Base-by-base conservation (phyloP, 2,888 invertebrate species). In the Agonopterix alstromeriana region DNA sequence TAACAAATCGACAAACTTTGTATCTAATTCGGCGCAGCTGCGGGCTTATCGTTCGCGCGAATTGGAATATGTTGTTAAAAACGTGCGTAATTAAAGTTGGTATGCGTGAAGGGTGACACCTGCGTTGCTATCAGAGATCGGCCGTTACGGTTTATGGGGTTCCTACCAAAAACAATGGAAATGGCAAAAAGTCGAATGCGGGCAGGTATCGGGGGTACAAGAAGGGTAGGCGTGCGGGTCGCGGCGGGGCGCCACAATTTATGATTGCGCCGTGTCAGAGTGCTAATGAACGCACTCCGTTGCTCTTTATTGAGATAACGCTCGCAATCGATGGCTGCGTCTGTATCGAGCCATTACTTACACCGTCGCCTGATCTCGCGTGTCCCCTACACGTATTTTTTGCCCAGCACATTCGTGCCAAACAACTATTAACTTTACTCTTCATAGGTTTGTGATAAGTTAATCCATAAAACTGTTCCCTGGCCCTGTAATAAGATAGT, bases 281-380 rank as follows among this genome's bases (percentile, higher is more conserved):
- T 82, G 82, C 82, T 88, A 87, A 88, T 87, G 87, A 87, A 86
- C 82, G 80, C 83, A 81, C 84, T 84, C 79, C 75, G 84, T 82
- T 84, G 82, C 76, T 82, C 85, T 87, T 87, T 87, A 87, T 88
- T 86, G 85, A 88, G 86, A 87, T 87, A 86, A 82, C 80, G 80
- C 75, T 78, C 66, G 80, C 80, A 83, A 84, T 79, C 78, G 75
- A 77, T 75, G 70, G 70, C 67, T 55, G 61, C 58, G 67, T 55
- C 61, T 67, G 69, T 73, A 77, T 76, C 73, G 63, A 67, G 64
- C 73, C 81, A 82, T 86, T 82, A 85, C 77, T 86, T 83, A 83
- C 70, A 69, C 73, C 77, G 67, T 65, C 73, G 77, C 64, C 72
- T 61, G 77, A 77, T 79, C 77, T 83, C 70, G 83, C 81, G 80